These are phyloP conservation scores for Laticauda laticaudata DNA, from an alignment of 2,113 vertebrate species.

Conservation along the genomic window DNA sequence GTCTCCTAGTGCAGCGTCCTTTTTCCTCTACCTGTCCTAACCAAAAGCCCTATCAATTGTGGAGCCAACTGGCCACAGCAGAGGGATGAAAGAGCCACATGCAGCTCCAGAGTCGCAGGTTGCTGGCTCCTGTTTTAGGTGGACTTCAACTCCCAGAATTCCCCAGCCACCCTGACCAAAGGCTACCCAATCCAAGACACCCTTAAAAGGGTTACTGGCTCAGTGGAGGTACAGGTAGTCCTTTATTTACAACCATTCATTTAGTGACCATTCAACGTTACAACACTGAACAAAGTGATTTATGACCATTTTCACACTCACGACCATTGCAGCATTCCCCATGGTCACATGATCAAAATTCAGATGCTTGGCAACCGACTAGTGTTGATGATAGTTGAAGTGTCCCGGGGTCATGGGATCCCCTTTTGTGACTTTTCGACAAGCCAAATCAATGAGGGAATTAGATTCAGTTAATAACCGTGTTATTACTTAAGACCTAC, in stretches of 20 bases:
- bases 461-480: too few relatives aligned
- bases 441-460: too few relatives aligned
- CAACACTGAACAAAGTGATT: neutral
- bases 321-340: too few relatives aligned
- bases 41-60: too few relatives aligned
- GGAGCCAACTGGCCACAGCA: too few relatives aligned
- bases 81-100: too few relatives aligned
- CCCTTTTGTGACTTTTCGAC: neutral
- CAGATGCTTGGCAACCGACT: neutral
- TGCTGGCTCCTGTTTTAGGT: too few relatives aligned
- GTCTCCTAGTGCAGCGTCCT: too few relatives aligned
- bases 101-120: too few relatives aligned
- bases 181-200: neutral
- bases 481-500: too few relatives aligned
- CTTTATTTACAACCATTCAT: neutral
- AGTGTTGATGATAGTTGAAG: neutral
- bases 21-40: too few relatives aligned
- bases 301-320: neutral
- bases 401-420: neutral
- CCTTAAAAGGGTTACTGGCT: neutral
- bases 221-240: neutral
- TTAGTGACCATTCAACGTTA: neutral
- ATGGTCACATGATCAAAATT: too few relatives aligned
- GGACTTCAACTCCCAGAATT: neutral
- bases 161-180: neutral